Conservation (phyloP, 2,797 vertebrate genomes). For the Bovichtus diacanthus region DNA sequence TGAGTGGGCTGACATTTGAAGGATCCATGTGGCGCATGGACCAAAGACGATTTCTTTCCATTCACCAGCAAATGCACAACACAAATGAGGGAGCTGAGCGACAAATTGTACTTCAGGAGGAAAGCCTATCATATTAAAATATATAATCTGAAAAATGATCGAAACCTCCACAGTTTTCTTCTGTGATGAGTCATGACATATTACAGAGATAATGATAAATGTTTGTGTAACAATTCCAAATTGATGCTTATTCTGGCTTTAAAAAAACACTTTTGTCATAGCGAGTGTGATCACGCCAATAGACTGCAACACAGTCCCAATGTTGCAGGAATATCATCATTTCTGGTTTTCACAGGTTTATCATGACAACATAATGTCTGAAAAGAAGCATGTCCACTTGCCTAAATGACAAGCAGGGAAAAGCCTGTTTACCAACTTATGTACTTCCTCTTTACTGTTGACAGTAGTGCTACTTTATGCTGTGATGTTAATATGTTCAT, state of each 20-base stretch:
- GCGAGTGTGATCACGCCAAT: background rate
- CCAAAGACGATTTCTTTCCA: slow-evolving; percentile 18
- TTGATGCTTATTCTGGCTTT: background rate
- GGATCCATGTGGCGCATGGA: slow-evolving; percentile 14
- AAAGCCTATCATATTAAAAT: slow-evolving; percentile 15
- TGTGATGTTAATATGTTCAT: background rate
- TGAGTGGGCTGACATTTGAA: slow-evolving; percentile 41
- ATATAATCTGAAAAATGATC: background rate
- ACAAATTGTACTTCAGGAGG: slow-evolving; percentile 3
- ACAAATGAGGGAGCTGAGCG: slow-evolving; percentile 21
- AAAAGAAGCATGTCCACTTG: background rate
- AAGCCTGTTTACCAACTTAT: background rate
- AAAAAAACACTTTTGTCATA: background rate
- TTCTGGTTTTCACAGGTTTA: background rate
- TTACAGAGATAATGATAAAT: background rate
- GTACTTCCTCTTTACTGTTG: background rate
- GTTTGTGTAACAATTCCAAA: background rate
- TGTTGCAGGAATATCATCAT: background rate
- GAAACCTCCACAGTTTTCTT: background rate
- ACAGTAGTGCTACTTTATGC: background rate
- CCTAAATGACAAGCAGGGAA: background rate
- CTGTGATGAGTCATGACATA: background rate
- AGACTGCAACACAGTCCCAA: background rate
- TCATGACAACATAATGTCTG: background rate
- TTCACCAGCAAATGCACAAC: slow-evolving; percentile 13